phyloP scores from a whole-genome alignment of 1,140 invertebrate species.

The Whitmania pigra region DNA sequence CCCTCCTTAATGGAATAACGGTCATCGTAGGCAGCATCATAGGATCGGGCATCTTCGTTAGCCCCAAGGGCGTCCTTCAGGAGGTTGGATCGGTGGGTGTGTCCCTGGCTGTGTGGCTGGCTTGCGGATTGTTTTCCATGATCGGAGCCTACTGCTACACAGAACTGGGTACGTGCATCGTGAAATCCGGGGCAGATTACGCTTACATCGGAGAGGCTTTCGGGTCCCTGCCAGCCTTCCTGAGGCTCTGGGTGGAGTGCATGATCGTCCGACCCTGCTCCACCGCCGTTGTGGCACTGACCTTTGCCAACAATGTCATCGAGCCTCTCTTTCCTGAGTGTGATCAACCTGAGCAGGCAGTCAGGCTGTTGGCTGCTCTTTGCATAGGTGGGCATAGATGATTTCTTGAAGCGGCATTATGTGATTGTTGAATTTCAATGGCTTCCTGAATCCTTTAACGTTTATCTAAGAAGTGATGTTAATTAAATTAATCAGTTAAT shows the following conservation, averaged over 20 bases:
- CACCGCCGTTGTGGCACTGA: conserved; percentile 45
- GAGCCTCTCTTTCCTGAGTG: conserved; percentile 41
- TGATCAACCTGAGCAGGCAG: conserved; percentile 35
- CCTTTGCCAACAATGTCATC: conserved; percentile 41
- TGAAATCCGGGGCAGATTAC: conserved; percentile 29
- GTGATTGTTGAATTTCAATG: not conserved
- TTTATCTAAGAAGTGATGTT: no score
- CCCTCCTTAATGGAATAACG: conserved; percentile 26
- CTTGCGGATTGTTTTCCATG: conserved; percentile 63
- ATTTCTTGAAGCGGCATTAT: no score
- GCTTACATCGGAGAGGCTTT: conserved; percentile 39
- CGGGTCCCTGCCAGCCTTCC: conserved; percentile 40
- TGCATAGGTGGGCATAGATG: conserved; percentile 33
- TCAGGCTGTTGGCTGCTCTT: conserved; percentile 35
- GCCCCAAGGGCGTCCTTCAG: conserved; percentile 68
- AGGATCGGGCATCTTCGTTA: conserved; percentile 78
- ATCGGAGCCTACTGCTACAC: conserved; percentile 39
- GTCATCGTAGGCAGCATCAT: conserved; percentile 28
- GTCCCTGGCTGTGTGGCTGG: conserved; percentile 62
- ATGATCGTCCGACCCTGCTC: conserved; percentile 60
- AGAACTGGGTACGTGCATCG: conserved; percentile 27
- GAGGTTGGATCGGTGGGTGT: conserved; percentile 65
- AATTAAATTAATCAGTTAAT: no score
- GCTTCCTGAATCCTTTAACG: no score
- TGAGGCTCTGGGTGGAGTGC: conserved; percentile 48